Percentiles rank a stretch among this genome's conserved stretches.
These are phyloP conservation scores for Brachystomella parvula DNA, from an alignment of 1,140 invertebrate species.

Conservation along the genomic window DNA sequence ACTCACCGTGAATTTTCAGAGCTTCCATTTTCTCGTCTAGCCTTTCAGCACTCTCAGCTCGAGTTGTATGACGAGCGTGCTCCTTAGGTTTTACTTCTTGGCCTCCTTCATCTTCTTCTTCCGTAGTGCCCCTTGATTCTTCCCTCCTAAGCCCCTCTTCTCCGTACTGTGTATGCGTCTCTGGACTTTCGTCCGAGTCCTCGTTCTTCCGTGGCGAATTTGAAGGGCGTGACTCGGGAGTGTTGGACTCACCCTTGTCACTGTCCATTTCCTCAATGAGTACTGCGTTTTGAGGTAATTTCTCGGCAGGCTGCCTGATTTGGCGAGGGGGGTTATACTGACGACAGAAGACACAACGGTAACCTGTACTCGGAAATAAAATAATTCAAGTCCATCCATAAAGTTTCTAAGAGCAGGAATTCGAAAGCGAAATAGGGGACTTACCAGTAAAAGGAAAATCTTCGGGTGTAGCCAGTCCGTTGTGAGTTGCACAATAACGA, in stretches of 20 bases:
- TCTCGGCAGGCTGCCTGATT: slow-evolving; percentile 29
- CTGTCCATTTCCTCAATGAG: slow-evolving; percentile 23
- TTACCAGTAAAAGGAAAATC: slow-evolving; percentile 88
- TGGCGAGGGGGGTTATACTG: slow-evolving; percentile 36
- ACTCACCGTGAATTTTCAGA: neutral
- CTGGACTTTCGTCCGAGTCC: no score
- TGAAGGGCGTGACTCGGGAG: neutral
- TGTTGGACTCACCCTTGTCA: neutral
- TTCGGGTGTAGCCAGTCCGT: slow-evolving; percentile 93
- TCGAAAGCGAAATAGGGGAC: slow-evolving; percentile 16
- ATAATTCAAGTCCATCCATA: neutral
- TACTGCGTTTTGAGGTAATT: slow-evolving; percentile 29
- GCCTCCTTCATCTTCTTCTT: neutral
- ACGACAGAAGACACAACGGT: slow-evolving; percentile 32
- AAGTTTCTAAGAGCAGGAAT: neutral
- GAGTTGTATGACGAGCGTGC: no score
- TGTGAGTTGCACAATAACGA: slow-evolving; percentile 77
- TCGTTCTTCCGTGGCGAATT: no score
- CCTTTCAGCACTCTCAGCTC: no score
- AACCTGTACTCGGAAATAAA: slow-evolving; percentile 23
- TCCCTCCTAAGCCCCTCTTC: neutral
- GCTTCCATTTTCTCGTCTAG: no score
- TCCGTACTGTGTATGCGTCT: no score
- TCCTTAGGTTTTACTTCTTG: neutral
- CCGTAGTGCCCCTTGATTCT: neutral